These are phyloP conservation scores for Chinchilla lanigera DNA, from an alignment of 2,113 vertebrate species.

Conservation along the genomic window DNA sequence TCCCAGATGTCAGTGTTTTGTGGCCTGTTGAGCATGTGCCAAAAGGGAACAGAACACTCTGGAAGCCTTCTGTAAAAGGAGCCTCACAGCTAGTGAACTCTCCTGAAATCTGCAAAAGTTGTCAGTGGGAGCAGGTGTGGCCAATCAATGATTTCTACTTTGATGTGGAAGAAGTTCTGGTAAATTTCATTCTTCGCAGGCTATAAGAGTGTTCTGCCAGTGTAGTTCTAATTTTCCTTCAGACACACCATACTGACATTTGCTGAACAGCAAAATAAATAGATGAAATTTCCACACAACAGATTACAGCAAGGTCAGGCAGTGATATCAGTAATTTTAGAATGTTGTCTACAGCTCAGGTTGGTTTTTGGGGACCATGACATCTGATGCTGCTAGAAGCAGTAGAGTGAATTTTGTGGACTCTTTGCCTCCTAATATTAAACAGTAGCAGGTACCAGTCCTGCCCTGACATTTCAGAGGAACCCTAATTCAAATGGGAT, in stretches of 20 bases:
- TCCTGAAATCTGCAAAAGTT: not conserved
- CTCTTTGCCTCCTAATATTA: slow-evolving; percentile 48
- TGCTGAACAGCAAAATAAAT: slow-evolving; percentile 78
- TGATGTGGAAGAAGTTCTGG: slow-evolving; percentile 67
- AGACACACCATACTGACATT: slow-evolving; percentile 73
- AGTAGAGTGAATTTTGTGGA: slow-evolving; percentile 19
- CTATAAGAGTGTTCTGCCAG: slow-evolving; percentile 48
- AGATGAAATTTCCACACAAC: slow-evolving; percentile 68
- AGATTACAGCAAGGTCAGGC: slow-evolving; percentile 76
- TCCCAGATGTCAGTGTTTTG: not conserved
- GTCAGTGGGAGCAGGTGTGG: not conserved
- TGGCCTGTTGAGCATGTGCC: not conserved
- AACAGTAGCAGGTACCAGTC: not conserved
- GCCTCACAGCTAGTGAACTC: not conserved
- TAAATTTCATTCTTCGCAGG: slow-evolving; percentile 65
- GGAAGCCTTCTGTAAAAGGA: not conserved
- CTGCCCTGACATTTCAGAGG: not conserved
- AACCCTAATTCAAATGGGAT: not conserved
- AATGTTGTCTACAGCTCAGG: slow-evolving; percentile 65
- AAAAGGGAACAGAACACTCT: not conserved
- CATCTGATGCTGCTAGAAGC: not conserved
- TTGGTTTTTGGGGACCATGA: not conserved
- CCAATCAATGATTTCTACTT: slow-evolving; percentile 64
- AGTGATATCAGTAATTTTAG: slow-evolving; percentile 72
- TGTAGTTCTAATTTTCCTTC: slow-evolving; percentile 79